These are phyloP conservation scores for Palythoa grandiflora DNA, from an alignment of 92 coral and sea anemone species.

Conservation along the genomic window DNA sequence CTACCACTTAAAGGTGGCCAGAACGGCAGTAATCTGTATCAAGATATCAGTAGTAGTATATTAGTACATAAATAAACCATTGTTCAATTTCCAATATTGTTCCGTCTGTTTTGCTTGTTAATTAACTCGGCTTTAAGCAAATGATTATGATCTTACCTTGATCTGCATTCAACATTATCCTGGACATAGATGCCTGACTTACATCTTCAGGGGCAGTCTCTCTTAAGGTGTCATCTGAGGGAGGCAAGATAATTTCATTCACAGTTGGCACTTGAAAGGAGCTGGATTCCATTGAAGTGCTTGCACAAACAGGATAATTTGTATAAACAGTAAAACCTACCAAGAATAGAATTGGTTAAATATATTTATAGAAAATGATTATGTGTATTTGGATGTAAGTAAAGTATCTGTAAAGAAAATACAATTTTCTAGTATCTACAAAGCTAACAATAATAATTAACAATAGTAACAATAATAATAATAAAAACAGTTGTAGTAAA, in stretches of 20 bases:
- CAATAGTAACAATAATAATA: too few species aligned
- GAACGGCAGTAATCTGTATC: too few species aligned
- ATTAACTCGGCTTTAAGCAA: neutral
- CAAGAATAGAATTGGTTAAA: conserved; percentile 13
- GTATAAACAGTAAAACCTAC: conserved; percentile 25
- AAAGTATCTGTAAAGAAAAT: neutral
- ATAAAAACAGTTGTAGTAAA: too few species aligned
- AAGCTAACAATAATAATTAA: neutral
- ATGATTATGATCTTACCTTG: conserved; percentile 15
- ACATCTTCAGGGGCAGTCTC: conserved; percentile 1
- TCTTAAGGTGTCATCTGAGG: conserved; percentile 11
- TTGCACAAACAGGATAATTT: too few species aligned
- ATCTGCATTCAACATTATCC: conserved; percentile 16
- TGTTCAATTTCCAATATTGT: neutral
- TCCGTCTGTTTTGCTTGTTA: neutral
- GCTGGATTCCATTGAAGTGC: neutral
- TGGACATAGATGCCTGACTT: neutral
- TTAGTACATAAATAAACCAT: neutral
- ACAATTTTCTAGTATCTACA: neutral
- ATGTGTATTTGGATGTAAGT: neutral
- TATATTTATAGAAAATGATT: neutral
- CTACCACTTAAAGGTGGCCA: neutral
- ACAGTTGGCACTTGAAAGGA: neutral
- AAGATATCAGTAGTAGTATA: neutral
- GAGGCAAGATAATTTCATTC: conserved; percentile 15